phyloP scores from a whole-genome alignment of 92 coral and sea anemone genomes.

The Pocillopora grandis region DNA sequence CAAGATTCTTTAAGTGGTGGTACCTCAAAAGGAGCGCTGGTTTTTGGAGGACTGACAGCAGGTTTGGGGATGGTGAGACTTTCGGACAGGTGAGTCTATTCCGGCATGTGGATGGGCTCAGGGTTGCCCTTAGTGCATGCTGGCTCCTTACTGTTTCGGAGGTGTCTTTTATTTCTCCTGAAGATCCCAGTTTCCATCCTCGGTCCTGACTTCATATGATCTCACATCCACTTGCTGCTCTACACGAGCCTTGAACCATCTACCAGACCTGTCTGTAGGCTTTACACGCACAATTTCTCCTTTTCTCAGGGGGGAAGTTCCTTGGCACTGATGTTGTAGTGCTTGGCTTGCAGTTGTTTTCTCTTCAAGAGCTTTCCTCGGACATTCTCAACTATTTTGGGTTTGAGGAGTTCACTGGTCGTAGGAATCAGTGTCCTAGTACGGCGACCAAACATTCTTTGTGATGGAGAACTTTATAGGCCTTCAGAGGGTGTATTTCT shows the following conservation, averaged over 20 bases:
- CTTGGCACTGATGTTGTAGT: conserved; percentile 34
- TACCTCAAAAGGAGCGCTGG: not conserved
- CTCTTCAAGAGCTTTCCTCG: conserved; percentile 21
- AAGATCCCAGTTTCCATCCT: conserved; percentile 28
- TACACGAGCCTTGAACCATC: conserved; percentile 30
- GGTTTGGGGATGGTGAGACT: not conserved
- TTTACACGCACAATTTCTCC: conserved; percentile 39
- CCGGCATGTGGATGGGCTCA: not conserved
- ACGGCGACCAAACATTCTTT: conserved; percentile 19
- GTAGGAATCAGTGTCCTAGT: conserved; percentile 33
- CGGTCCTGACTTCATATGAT: conserved; percentile 46
- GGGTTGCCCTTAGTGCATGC: not conserved
- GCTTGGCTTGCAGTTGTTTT: conserved; percentile 34
- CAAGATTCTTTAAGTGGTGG: not conserved
- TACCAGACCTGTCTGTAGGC: conserved; percentile 27
- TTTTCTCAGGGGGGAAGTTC: conserved; percentile 33
- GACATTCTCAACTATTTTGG: conserved; percentile 32
- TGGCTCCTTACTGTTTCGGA: conserved; percentile 19
- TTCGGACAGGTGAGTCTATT: not conserved
- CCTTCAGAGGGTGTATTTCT: conserved; percentile 26
- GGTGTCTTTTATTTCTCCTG: conserved; percentile 44
- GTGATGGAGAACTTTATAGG: conserved; percentile 24
- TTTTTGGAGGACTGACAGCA: not conserved
- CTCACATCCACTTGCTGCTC: conserved; percentile 51
- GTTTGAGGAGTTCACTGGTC: conserved; percentile 32